Base-by-base conservation (phyloP, 2,888 invertebrate genomes). In the Scotopteryx bipunctaria region DNA sequence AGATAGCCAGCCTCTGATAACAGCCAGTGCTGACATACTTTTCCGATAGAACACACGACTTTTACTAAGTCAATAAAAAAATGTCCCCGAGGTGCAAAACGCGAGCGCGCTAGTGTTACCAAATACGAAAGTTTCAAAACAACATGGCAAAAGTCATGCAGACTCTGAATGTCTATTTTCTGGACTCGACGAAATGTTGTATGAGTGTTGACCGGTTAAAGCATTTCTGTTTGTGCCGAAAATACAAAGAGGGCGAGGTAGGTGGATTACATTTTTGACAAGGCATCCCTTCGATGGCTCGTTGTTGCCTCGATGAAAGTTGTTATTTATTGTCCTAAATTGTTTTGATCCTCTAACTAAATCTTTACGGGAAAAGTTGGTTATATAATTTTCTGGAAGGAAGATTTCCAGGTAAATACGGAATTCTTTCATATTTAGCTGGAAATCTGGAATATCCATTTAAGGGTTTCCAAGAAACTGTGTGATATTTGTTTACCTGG, bases 1-100 rank as follows among this genome's bases (percentile, higher is more conserved):
- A 83, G 85, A 89, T 89, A 87, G 73, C 78, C 78, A 74, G 74
- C 73, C 68, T 78, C 80, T 86, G 89, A 89, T 88, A 89, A 85
- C 80, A 67, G 61, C 54, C 86, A 89, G 88, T 88, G 63, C 67
- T 71, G 72, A 64, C 67, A 76, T 68, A 78, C 59, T 82, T 78
- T 76, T 76, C 76, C 72, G 59, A 72, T 71, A 55, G 78, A 61
- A 57, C 66, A 78, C 86, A 85, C 85, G 81, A 61, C 48, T 55
- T 47, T 5, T 44, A 46, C 29, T 21, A 41, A 56, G 53, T 59
- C 51, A 55, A 50, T 57, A 55, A 56, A 44, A 49, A 55, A 23
- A 25, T 52, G 43, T 19, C 42, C 40, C 19, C 51, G 42, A 45
- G 25, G 32, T 57, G 41, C 41, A 46, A 45, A 25, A 40, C 40